Percentiles rank a stretch among this genome's conserved stretches.
phyloP scores from a whole-genome alignment of 2,113 vertebrate genomes.

The Oceanites oceanicus region DNA sequence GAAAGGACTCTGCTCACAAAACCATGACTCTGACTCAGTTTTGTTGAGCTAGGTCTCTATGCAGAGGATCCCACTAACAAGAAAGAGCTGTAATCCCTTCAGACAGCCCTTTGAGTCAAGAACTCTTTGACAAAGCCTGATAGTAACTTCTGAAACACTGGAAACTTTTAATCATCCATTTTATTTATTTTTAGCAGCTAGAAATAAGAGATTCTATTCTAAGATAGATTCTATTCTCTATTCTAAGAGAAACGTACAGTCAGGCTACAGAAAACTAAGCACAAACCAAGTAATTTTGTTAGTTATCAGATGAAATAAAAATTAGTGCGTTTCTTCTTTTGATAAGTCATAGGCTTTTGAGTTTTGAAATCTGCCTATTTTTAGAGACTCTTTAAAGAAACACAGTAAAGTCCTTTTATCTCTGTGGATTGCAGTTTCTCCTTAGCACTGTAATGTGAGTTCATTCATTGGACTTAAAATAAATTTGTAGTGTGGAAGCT shows the following conservation, averaged over 20 bases:
- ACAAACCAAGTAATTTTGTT: not conserved
- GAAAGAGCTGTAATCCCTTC: conserved; percentile 28
- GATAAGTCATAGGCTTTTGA: not conserved
- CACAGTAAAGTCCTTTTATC: not conserved
- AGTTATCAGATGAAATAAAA: not conserved
- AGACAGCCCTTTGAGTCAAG: conserved; percentile 32
- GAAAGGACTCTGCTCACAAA: not conserved
- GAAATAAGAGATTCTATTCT: not conserved
- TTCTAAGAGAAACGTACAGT: not conserved
- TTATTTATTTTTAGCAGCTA: not conserved
- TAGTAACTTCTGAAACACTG: not conserved
- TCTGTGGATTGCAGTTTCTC: not conserved
- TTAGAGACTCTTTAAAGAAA: not conserved
- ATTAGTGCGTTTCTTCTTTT: not conserved
- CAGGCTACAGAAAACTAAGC: not conserved
- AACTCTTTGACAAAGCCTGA: not conserved
- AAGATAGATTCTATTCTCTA: too few species aligned
- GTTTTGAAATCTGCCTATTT: not conserved
- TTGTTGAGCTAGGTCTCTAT: not conserved
- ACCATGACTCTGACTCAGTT: not conserved
- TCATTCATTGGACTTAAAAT: not conserved
- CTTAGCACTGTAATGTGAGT: not conserved
- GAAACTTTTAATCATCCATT: not conserved
- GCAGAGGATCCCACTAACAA: not conserved
- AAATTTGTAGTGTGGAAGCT: not conserved